Percentiles rank a stretch among this genome's conserved stretches.
phyloP scores from a whole-genome alignment of 2,797 vertebrate species.

The Micromesistius poutassou region DNA sequence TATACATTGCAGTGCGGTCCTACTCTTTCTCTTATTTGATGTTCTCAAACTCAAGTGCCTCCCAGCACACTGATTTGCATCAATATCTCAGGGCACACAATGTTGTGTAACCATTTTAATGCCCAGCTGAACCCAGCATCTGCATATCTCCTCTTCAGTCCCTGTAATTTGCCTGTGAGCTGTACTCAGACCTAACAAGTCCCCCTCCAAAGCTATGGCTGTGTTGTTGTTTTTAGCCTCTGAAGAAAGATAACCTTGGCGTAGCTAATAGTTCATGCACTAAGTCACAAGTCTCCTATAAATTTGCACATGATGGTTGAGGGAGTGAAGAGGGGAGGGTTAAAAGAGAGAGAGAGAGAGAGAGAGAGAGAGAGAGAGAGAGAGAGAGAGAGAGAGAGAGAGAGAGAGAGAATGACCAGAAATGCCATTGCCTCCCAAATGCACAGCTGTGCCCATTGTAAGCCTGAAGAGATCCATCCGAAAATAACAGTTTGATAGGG shows the following conservation, averaged over 20 bases:
- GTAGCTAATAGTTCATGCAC: constrained; percentile 38
- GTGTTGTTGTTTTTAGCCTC: background rate
- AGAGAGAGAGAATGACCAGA: constrained; percentile 7
- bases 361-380: constrained; percentile 8
- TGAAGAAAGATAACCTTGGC: background rate
- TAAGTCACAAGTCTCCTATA: constrained; percentile 65
- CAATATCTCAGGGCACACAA: background rate
- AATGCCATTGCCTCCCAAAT: constrained; percentile 22
- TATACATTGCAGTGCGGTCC: background rate
- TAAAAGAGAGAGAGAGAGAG: background rate
- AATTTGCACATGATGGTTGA: constrained; percentile 34
- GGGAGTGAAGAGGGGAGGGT: constrained; percentile 14
- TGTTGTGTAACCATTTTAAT: background rate
- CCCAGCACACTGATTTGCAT: background rate
- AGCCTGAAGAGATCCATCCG: constrained; percentile 43
- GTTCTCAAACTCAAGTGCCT: background rate
- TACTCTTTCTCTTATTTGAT: background rate
- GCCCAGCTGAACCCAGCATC: background rate
- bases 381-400: constrained; percentile 9
- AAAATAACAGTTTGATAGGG: constrained; percentile 57
- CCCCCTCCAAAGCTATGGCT: background rate
- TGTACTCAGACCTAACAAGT: background rate
- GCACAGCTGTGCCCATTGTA: constrained; percentile 41
- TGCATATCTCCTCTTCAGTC: background rate
- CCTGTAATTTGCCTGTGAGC: background rate